Conservation (phyloP, 2,113 vertebrate species). For the Actenoides lindsayi region DNA sequence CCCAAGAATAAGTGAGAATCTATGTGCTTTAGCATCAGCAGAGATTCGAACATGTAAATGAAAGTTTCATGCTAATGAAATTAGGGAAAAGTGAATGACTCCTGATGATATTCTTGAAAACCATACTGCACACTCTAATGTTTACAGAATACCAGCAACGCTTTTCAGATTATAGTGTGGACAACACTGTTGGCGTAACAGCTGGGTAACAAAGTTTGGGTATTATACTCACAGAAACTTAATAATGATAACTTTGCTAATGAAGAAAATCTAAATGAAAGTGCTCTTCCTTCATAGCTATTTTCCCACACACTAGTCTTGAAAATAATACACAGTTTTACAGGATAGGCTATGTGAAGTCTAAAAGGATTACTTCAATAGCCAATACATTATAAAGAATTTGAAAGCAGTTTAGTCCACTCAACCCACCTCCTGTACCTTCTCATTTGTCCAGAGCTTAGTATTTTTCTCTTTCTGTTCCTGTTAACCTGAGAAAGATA, state of each 20-base stretch:
- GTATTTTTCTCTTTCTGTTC: neutral
- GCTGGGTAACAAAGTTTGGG: neutral
- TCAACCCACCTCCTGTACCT: neutral
- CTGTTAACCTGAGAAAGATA: neutral
- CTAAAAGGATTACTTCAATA: neutral
- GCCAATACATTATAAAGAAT: neutral
- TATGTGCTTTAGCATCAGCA: neutral
- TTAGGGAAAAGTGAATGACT: neutral
- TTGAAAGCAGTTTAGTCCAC: neutral
- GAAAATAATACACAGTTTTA: neutral
- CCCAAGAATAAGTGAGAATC: neutral
- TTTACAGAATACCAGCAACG: neutral
- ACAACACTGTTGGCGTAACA: neutral
- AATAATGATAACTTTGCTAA: neutral
- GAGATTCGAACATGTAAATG: neutral
- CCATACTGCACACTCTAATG: neutral
- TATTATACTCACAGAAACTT: neutral
- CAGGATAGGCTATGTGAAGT: neutral
- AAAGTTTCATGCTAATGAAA: neutral
- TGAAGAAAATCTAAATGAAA: neutral
- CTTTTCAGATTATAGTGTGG: neutral
- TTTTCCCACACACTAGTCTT: neutral
- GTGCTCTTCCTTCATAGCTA: neutral
- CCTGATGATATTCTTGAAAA: neutral
- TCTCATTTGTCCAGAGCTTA: neutral